Percentiles rank a stretch among this genome's conserved stretches.
These are phyloP conservation scores for Macropodus opercularis DNA, from an alignment of 2,797 vertebrate species.

Conservation along the genomic window DNA sequence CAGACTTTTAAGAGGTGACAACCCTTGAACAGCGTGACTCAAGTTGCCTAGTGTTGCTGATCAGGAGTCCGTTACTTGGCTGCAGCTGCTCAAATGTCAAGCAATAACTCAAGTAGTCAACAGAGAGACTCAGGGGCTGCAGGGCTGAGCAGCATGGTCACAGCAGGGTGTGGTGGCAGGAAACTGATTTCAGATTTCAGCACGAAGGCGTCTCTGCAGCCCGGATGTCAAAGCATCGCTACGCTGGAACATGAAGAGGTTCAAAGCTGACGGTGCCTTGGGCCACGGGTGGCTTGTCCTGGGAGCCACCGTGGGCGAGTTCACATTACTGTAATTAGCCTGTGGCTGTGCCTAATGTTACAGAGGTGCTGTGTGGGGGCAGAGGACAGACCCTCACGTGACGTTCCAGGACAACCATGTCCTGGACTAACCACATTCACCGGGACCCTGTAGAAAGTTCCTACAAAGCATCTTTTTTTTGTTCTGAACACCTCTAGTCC, in stretches of 20 bases:
- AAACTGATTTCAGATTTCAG: conserved; percentile 14
- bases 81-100: neutral
- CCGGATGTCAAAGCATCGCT: conserved; percentile 6
- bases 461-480: no score
- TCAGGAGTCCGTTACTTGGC: no score
- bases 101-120: neutral
- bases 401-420: no score
- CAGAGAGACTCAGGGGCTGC: neutral
- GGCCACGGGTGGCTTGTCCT: neutral
- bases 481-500: no score
- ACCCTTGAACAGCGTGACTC: no score
- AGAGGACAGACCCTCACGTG: no score
- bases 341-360: no score
- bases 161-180: conserved; percentile 15
- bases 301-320: neutral
- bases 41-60: no score
- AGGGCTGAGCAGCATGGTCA: neutral
- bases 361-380: no score
- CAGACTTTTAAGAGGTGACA: no score
- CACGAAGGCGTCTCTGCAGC: neutral
- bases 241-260: neutral
- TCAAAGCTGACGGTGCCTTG: conserved; percentile 1
- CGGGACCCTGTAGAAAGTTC: no score
- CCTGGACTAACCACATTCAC: no score
- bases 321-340: neutral